phyloP scores from a whole-genome alignment of 2,797 vertebrate species.

The Thamnophis elegans region DNA sequence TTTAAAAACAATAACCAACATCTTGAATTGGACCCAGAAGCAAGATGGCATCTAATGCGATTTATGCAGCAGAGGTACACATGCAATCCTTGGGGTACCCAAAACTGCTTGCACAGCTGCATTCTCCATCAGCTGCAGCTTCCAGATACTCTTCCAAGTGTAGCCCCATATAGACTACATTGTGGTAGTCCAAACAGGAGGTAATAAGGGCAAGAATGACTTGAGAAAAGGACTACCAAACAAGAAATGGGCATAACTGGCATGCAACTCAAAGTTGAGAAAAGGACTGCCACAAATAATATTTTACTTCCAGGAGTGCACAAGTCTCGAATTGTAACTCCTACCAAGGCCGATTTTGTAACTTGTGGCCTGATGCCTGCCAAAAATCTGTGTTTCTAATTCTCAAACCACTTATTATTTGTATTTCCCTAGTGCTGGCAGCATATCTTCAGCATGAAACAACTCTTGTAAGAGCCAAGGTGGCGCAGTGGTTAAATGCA shows the following conservation, averaged over 20 bases:
- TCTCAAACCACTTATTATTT: neutral
- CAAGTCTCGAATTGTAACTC: neutral
- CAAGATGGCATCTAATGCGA: neutral
- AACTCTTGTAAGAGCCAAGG: too few relatives aligned
- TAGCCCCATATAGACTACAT: neutral
- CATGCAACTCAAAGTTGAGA: neutral
- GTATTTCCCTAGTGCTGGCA: too few relatives aligned
- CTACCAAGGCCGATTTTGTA: neutral
- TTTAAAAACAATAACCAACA: neutral
- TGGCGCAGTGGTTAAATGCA: too few relatives aligned
- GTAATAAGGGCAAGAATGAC: neutral
- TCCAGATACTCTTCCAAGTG: neutral
- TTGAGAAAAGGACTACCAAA: neutral
- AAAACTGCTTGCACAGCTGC: neutral
- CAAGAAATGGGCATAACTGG: neutral
- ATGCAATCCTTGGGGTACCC: neutral
- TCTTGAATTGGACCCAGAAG: neutral
- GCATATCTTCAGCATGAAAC: neutral
- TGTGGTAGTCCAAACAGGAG: neutral
- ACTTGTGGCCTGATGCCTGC: neutral
- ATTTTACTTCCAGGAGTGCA: neutral
- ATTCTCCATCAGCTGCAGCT: neutral
- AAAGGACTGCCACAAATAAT: neutral
- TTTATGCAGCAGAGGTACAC: neutral
- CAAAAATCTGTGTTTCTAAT: neutral